Evolutionary conservation across 2,888 invertebrate genomes (phyloP).

Genomic region (Octonoba sinensis): DNA sequence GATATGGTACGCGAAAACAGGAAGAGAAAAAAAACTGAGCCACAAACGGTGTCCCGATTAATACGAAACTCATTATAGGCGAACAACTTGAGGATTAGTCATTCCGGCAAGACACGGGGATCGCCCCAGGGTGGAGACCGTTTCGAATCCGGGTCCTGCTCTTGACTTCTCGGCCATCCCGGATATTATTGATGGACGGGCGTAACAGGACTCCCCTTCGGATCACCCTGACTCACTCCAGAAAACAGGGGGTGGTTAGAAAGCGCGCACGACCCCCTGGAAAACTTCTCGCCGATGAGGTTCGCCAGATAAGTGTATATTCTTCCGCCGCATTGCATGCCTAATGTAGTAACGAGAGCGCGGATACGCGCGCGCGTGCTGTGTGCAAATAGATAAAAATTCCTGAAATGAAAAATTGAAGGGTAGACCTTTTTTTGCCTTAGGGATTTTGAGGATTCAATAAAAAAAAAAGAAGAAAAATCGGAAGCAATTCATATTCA

Average conservation of each 20-base stretch:
- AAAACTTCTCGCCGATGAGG: conserved; percentile 41
- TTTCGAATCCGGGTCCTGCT: conserved; percentile 12
- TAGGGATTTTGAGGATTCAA: too few species aligned
- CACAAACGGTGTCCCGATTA: too few species aligned
- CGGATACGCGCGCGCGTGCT: conserved; percentile 1
- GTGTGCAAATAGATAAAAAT: conserved; percentile 51
- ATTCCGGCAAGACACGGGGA: too few species aligned
- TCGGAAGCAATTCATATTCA: conserved; percentile 57
- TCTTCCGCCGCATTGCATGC: conserved; percentile 57
- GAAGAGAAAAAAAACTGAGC: too few species aligned
- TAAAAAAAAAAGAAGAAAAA: too few species aligned
- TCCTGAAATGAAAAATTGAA: not conserved
- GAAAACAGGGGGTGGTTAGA: too few species aligned
- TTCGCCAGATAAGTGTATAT: conserved; percentile 59
- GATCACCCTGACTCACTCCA: conserved; percentile 37
- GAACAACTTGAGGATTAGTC: too few species aligned
- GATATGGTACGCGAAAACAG: too few species aligned
- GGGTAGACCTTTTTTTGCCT: too few species aligned
- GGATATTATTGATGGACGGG: conserved; percentile 40
- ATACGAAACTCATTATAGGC: too few species aligned
- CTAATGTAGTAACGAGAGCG: conserved; percentile 47
- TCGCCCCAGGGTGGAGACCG: not conserved
- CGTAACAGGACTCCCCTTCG: conserved; percentile 13
- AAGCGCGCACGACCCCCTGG: not conserved
- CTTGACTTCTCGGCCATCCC: conserved; percentile 7